phyloP scores from a whole-genome alignment of 2,113 vertebrate species.

The Pungitius pungitius region DNA sequence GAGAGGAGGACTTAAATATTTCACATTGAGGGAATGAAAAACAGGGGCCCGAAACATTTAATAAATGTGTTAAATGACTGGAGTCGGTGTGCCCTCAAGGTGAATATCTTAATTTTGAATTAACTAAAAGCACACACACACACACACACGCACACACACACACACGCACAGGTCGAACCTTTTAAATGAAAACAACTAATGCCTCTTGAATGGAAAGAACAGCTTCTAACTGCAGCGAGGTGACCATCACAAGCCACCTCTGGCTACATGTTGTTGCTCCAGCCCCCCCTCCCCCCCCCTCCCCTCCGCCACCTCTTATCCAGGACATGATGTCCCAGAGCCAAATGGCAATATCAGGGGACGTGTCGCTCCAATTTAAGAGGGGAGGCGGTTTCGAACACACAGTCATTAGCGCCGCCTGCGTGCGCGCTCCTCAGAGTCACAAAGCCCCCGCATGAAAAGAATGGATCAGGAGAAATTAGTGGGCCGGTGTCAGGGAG shows the following conservation, averaged over 20 bases:
- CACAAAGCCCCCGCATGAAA: constrained; percentile 49
- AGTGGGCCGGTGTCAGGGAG: constrained; percentile 11
- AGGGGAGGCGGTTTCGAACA: constrained; percentile 26
- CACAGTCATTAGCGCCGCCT: constrained; percentile 2
- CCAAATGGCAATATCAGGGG: constrained; percentile 41
- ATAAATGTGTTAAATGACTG: neutral
- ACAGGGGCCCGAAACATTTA: neutral
- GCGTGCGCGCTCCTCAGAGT: constrained; percentile 18
- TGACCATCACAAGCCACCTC: constrained; percentile 21
- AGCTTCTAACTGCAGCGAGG: neutral
- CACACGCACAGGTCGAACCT: neutral
- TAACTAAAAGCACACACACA: neutral
- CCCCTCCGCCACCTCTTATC: constrained; percentile 33
- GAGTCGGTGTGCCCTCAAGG: neutral
- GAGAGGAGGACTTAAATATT: neutral
- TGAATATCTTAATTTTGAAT: neutral
- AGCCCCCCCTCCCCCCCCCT: too few relatives aligned
- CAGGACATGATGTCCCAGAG: constrained; percentile 70
- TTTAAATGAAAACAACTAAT: constrained; percentile 15
- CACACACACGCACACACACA: neutral
- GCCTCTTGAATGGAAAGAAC: constrained; percentile 13
- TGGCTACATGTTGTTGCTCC: constrained; percentile 10
- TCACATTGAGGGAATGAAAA: neutral
- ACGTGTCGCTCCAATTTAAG: constrained; percentile 32
- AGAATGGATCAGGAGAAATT: constrained; percentile 55